Evolutionary conservation across 2,113 vertebrate genomes (phyloP).

Genomic region (Rhagologus leucostigma): DNA sequence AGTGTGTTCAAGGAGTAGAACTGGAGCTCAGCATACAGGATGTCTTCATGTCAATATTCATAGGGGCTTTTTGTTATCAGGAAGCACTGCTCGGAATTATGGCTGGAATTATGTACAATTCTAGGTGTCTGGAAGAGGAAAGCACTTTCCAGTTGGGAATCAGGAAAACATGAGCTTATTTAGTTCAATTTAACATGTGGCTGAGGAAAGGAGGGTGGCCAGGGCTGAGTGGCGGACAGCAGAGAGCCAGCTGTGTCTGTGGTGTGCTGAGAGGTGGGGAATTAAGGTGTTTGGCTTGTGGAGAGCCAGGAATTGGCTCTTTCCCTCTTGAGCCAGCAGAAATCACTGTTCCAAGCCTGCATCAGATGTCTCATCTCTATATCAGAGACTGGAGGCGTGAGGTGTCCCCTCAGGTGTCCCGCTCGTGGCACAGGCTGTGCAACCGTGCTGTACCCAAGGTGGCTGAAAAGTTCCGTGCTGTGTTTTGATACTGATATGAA

Average conservation of each 20-base stretch:
- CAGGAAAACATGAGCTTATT: background rate
- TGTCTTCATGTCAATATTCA: background rate
- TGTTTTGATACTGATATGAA: background rate
- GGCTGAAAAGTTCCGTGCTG: fast-evolving
- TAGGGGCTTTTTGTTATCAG: background rate
- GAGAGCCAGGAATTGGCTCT: background rate
- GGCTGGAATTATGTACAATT: background rate
- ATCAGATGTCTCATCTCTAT: background rate
- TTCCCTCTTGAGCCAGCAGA: background rate
- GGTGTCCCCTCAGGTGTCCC: background rate
- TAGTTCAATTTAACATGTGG: background rate
- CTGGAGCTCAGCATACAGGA: background rate
- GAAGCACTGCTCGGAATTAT: background rate
- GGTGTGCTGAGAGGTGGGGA: background rate
- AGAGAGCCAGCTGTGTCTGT: background rate
- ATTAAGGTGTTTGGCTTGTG: background rate
- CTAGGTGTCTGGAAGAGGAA: background rate
- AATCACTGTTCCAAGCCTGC: background rate
- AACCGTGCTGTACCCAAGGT: background rate
- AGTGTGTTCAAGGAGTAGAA: background rate
- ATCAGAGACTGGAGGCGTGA: background rate
- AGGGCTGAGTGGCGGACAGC: background rate
- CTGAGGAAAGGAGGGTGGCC: background rate
- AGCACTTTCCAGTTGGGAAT: background rate
- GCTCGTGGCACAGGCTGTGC: background rate